A percentile compares a stretch with the other conserved stretches of the same genome.
phyloP scores from a whole-genome alignment of 1,140 invertebrate genomes.

The Panagrolaimus sp. region DNA sequence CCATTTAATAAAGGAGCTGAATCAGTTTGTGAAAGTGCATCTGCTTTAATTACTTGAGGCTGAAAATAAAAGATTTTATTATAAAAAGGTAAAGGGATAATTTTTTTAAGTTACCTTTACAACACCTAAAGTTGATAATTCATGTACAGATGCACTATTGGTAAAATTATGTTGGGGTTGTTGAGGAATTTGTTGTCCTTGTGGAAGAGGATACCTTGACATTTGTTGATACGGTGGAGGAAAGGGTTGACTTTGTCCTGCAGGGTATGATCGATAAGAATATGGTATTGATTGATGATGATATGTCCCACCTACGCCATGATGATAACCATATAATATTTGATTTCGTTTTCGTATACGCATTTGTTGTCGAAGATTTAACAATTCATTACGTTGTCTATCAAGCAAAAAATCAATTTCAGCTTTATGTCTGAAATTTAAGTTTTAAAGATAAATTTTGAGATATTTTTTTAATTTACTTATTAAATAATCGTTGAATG shows the following conservation, averaged over 20 bases:
- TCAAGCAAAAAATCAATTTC: constrained; percentile 43
- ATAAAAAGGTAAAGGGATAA: neutral
- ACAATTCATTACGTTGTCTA: constrained; percentile 33
- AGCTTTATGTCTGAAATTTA: constrained; percentile 28
- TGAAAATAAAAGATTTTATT: neutral
- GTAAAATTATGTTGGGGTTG: neutral
- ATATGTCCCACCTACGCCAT: neutral
- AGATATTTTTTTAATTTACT: constrained; percentile 10
- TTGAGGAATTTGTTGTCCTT: neutral
- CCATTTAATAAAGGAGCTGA: neutral
- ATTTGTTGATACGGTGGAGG: neutral
- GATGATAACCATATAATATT: constrained; percentile 2
- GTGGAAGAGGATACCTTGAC: neutral
- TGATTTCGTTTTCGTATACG: constrained; percentile 9
- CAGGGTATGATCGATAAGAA: neutral
- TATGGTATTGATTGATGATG: neutral
- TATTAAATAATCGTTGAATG: constrained; percentile 29
- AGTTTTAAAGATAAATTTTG: neutral
- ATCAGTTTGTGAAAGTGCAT: neutral
- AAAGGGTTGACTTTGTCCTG: neutral
- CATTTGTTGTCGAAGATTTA: constrained; percentile 29
- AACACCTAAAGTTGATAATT: neutral
- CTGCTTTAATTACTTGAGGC: neutral
- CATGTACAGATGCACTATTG: constrained; percentile 9
- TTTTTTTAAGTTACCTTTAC: neutral